Percentiles rank a stretch among this genome's conserved stretches.
Conservation (phyloP, 2,113 vertebrate genomes). For the Callionymus lyra region DNA sequence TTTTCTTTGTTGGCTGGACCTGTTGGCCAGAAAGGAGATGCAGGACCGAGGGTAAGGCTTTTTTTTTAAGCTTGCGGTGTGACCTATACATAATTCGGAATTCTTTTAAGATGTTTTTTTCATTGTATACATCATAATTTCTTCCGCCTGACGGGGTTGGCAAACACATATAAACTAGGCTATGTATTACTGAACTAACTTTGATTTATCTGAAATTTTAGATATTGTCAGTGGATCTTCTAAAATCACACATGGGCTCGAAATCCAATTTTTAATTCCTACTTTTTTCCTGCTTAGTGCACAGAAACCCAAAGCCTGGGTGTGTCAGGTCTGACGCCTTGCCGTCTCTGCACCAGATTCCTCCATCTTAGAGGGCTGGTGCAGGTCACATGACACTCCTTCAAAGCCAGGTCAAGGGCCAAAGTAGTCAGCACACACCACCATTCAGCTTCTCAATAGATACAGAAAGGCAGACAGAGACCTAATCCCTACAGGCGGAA, state of each 20-base stretch:
- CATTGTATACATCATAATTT: too few species aligned
- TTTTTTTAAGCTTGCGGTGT: too few species aligned
- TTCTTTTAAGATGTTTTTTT: too few species aligned
- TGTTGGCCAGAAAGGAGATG: conserved; percentile 80
- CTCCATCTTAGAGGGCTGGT: conserved; percentile 32
- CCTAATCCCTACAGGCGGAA: conserved; percentile 6
- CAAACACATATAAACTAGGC: too few species aligned
- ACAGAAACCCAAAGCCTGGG: conserved; percentile 24
- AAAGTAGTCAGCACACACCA: conserved; percentile 49
- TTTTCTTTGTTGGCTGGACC: conserved; percentile 72
- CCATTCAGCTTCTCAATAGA: conserved; percentile 25
- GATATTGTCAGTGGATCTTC: too few species aligned
- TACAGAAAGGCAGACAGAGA: conserved; percentile 3
- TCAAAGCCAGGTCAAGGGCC: conserved; percentile 59
- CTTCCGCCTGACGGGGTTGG: too few species aligned
- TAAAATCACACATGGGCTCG: conserved; percentile 16
- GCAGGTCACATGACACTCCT: conserved; percentile 43
- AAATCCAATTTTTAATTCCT: conserved; percentile 13
- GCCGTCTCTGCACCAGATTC: conserved; percentile 58
- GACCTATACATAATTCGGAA: too few species aligned
- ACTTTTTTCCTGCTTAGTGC: conserved; percentile 11
- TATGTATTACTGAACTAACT: too few species aligned
- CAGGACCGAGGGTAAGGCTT: conserved; percentile 72
- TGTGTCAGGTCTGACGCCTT: conserved; percentile 51
- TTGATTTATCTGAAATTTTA: too few species aligned